phyloP scores from a whole-genome alignment of 2,888 invertebrate genomes.

The Sesia bembeciformis region DNA sequence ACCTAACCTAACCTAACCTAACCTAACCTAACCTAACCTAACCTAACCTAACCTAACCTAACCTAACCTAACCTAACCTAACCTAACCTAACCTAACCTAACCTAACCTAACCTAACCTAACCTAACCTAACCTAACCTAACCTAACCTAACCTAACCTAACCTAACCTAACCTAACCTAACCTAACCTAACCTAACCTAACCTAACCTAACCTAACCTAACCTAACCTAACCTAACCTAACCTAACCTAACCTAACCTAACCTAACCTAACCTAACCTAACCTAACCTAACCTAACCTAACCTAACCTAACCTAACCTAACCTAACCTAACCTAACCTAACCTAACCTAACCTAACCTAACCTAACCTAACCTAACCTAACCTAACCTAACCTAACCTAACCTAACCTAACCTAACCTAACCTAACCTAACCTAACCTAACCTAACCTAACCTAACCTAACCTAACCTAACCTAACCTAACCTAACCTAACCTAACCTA shows the following conservation, averaged over 20 bases:
- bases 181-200: too few relatives aligned
- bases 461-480: constrained; percentile 10
- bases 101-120: too few relatives aligned
- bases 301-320: constrained; percentile 8
- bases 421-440: constrained; percentile 6
- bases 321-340: constrained; percentile 9
- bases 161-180: too few relatives aligned
- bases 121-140: too few relatives aligned
- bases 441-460: constrained; percentile 8
- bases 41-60: too few relatives aligned
- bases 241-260: constrained; percentile 7
- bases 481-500: constrained; percentile 11
- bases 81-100: too few relatives aligned
- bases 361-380: constrained; percentile 11
- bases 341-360: constrained; percentile 9
- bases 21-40: too few relatives aligned
- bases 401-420: constrained; percentile 9
- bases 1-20: too few relatives aligned
- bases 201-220: too few relatives aligned
- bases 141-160: too few relatives aligned
- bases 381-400: constrained; percentile 8
- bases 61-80: too few relatives aligned
- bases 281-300: constrained; percentile 11
- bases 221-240: constrained; percentile 6
- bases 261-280: constrained; percentile 13